These are phyloP conservation scores for Diglossa brunneiventris DNA, from an alignment of 2,113 vertebrate genomes.

Conservation along the genomic window DNA sequence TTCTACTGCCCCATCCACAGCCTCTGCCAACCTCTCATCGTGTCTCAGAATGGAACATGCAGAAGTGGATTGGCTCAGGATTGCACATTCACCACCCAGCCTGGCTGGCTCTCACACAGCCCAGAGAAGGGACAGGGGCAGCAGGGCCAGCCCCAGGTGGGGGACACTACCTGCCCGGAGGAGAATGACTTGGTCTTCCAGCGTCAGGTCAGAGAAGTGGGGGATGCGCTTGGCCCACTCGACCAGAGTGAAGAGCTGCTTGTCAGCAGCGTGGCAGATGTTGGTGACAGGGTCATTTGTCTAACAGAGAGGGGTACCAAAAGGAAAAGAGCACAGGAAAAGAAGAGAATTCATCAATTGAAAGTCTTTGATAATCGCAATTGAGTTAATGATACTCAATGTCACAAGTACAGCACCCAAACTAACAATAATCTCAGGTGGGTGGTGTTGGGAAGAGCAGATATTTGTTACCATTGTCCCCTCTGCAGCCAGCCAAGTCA, in stretches of 20 bases:
- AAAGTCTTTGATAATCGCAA: not conserved
- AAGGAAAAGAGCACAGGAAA: not conserved
- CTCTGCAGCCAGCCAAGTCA: not conserved
- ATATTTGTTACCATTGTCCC: not conserved
- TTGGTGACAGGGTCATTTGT: constrained; percentile 95
- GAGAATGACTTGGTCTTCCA: constrained; percentile 95
- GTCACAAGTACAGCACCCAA: not conserved
- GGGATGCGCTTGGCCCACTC: constrained; percentile 97
- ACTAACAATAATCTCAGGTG: not conserved
- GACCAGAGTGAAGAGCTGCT: constrained; percentile 93
- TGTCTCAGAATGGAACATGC: not conserved
- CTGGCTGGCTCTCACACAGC: not conserved
- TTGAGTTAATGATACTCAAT: not conserved
- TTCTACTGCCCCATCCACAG: not conserved
- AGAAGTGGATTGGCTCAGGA: not conserved
- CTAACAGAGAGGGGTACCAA: constrained; percentile 37
- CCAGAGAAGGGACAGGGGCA: not conserved
- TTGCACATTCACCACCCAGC: not conserved
- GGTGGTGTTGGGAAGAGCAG: not conserved
- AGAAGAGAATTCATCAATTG: not conserved
- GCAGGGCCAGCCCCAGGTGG: not conserved
- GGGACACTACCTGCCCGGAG: constrained; percentile 85
- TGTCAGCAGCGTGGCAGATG: constrained; percentile 95
- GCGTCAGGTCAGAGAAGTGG: constrained; percentile 88
- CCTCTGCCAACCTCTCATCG: fast-evolving